Evolutionary conservation across 2,888 invertebrate genomes (phyloP).

Genomic region (Eupithecia dodoneata): DNA sequence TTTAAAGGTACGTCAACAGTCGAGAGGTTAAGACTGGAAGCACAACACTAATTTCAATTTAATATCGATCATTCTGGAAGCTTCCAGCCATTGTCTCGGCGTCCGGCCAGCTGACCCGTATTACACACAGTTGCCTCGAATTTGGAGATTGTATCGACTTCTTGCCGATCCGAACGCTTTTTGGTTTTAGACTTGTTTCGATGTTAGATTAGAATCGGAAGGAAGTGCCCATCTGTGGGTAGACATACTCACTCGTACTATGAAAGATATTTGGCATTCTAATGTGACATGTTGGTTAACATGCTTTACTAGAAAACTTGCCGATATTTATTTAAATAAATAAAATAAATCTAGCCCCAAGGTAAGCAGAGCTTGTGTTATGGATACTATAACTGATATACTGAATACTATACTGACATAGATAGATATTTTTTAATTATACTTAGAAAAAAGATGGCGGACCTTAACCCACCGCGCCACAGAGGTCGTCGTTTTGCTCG

Average conservation of each 20-base stretch:
- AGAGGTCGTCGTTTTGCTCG: too few species aligned
- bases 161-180: constrained; percentile 14
- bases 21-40: background rate
- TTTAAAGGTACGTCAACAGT: too few species aligned
- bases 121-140: constrained; percentile 77
- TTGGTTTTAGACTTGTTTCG: constrained; percentile 15
- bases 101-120: constrained; percentile 64
- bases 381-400: too few species aligned
- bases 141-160: constrained; percentile 43
- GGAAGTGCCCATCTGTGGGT: constrained; percentile 7
- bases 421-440: too few species aligned
- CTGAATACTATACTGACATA: too few species aligned
- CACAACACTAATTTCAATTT: constrained; percentile 27
- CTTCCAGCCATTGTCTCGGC: constrained; percentile 53
- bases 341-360: too few species aligned
- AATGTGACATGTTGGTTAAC: background rate
- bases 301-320: background rate
- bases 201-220: constrained; percentile 1
- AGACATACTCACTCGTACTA: background rate
- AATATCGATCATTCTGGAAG: constrained; percentile 30
- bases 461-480: too few species aligned
- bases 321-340: too few species aligned
- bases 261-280: background rate
- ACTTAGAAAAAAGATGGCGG: too few species aligned
- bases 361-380: too few species aligned